Conservation (phyloP, 2,113 vertebrate genomes). For the Dicrurus megarhynchus region DNA sequence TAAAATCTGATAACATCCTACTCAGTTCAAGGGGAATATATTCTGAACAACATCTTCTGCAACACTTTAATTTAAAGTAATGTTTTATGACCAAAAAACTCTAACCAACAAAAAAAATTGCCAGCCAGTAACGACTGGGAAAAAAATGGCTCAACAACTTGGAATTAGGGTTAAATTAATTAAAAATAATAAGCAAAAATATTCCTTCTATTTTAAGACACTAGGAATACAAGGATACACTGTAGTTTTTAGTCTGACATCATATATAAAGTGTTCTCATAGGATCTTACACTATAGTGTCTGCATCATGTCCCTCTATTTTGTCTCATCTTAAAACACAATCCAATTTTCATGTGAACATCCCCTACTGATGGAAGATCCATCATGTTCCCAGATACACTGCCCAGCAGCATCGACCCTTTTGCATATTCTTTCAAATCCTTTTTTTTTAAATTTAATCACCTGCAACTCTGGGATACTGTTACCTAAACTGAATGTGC, state of each 20-base stretch:
- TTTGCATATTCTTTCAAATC: background rate
- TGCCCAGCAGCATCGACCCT: background rate
- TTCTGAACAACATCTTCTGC: background rate
- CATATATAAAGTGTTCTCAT: background rate
- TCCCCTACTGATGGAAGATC: background rate
- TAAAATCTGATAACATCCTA: conserved; percentile 9
- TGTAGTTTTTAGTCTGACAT: background rate
- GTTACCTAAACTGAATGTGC: background rate
- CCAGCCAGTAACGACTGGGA: background rate
- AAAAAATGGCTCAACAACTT: background rate
- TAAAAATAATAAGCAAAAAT: background rate
- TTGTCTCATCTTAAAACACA: background rate
- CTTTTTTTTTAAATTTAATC: background rate
- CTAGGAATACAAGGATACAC: background rate
- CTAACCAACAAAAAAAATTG: background rate
- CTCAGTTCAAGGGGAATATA: conserved; percentile 2
- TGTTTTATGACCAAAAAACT: background rate
- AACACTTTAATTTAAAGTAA: conserved; percentile 8
- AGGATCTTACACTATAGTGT: background rate
- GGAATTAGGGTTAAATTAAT: background rate
- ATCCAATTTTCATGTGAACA: background rate
- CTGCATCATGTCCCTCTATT: background rate
- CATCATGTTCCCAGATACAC: background rate
- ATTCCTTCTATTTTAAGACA: background rate
- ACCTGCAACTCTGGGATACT: background rate